A percentile compares a stretch with the other conserved stretches of the same genome.
Evolutionary conservation across 2,797 vertebrate species (phyloP).

Genomic region (Anguilla marmorata): DNA sequence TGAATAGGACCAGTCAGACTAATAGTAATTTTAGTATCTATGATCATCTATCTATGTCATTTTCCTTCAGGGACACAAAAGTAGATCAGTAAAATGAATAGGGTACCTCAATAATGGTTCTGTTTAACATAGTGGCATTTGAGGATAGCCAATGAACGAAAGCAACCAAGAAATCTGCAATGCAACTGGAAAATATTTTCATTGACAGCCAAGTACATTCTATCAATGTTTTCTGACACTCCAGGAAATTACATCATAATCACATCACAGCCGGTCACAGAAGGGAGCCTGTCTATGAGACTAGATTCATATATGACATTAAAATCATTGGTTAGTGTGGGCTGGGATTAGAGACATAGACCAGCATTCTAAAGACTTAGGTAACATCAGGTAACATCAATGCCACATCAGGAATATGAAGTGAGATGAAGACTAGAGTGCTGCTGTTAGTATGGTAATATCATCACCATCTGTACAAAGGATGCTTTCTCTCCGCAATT

Average conservation of each 20-base stretch:
- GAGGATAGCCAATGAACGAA: not conserved
- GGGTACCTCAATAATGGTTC: not conserved
- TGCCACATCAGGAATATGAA: conserved; percentile 29
- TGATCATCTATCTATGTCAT: not conserved
- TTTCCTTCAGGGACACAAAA: not conserved
- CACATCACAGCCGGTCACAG: not conserved
- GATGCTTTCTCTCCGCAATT: no score
- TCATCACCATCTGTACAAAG: conserved; percentile 48
- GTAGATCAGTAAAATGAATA: not conserved
- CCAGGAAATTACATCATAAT: conserved; percentile 7
- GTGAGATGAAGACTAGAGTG: conserved; percentile 47
- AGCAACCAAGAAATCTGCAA: not conserved
- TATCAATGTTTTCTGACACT: conserved; percentile 12
- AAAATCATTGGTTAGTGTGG: conserved; percentile 20
- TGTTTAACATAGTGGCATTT: not conserved
- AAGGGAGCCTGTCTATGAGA: not conserved
- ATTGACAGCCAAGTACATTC: not conserved
- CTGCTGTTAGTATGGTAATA: conserved; percentile 40
- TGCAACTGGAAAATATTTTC: not conserved
- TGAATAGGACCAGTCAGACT: not conserved
- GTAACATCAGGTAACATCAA: conserved; percentile 34
- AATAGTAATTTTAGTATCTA: not conserved
- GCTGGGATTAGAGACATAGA: not conserved
- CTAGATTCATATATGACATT: not conserved
- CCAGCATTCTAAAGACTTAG: conserved; percentile 41